Conservation (phyloP, 2,888 invertebrate species). For the Zonitis immaculata region DNA sequence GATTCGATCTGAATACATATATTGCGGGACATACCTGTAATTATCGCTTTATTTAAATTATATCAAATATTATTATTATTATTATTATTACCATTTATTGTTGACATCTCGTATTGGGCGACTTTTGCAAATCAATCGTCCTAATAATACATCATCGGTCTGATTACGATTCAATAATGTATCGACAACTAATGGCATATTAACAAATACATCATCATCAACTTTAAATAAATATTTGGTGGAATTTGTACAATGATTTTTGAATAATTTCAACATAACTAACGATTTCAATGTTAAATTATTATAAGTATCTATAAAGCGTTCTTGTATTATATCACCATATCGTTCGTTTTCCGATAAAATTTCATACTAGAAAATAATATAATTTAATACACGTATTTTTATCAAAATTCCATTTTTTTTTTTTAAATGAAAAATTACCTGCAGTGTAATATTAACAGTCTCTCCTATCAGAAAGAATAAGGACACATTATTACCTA, state of each 20-base stretch:
- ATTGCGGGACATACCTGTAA: constrained; percentile 70
- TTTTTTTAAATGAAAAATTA: no score
- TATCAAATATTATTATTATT: background rate
- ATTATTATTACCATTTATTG: constrained; percentile 74
- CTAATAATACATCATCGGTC: constrained; percentile 57
- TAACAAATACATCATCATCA: constrained; percentile 83
- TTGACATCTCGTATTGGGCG: constrained; percentile 65
- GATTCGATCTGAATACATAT: constrained; percentile 65
- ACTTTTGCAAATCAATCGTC: constrained; percentile 72
- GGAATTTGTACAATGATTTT: constrained; percentile 57
- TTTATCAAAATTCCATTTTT: no score
- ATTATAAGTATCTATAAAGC: constrained; percentile 78
- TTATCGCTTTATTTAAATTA: background rate
- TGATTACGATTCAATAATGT: background rate
- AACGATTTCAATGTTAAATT: constrained; percentile 82
- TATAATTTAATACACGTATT: no score
- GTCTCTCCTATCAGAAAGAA: constrained; percentile 60
- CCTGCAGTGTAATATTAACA: constrained; percentile 54
- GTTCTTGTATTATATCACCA: constrained; percentile 65
- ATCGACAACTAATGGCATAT: constrained; percentile 48
- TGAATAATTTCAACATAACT: constrained; percentile 79
- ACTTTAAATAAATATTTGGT: constrained; percentile 69
- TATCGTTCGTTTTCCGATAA: constrained; percentile 14
- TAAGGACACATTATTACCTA: constrained; percentile 47
- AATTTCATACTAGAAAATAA: constrained; percentile 13